A percentile compares a stretch with the other conserved stretches of the same genome.
Evolutionary conservation across 2,113 vertebrate species (phyloP).

Genomic region (Sialia sialis): DNA sequence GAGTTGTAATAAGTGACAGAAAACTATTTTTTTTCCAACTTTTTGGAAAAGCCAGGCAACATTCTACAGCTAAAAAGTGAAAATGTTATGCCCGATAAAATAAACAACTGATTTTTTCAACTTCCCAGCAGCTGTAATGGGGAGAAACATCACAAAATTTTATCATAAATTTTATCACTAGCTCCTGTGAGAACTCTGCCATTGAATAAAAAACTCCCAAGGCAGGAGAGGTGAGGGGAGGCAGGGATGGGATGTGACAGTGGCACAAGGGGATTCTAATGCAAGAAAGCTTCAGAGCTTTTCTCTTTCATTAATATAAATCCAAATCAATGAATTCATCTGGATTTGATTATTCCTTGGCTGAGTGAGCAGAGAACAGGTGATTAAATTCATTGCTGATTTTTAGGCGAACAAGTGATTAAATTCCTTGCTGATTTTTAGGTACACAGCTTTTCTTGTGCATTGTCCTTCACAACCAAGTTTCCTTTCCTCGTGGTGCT

Average conservation of each 20-base stretch:
- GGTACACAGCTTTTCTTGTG: not conserved
- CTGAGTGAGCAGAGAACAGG: not conserved
- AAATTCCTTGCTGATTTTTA: not conserved
- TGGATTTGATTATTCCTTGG: not conserved
- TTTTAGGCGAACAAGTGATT: not conserved
- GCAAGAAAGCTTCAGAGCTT: not conserved
- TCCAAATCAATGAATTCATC: not conserved
- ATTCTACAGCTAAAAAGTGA: not conserved
- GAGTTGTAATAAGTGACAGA: not conserved
- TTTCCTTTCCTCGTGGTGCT: not conserved
- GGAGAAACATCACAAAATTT: too few species aligned
- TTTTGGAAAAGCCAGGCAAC: not conserved
- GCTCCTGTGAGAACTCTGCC: not conserved
- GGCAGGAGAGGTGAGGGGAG: not conserved
- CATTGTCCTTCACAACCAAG: not conserved
- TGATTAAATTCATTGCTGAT: not conserved
- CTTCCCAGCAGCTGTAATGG: not conserved
- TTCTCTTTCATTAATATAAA: not conserved
- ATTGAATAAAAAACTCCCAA: not conserved
- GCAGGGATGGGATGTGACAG: not conserved
- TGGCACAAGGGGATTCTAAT: not conserved
- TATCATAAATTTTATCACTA: not conserved
- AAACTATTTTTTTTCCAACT: not conserved
- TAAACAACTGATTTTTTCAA: not conserved
- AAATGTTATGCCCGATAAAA: not conserved